phyloP scores from a whole-genome alignment of 2,888 invertebrate genomes.

The Eristalinus aeneus region DNA sequence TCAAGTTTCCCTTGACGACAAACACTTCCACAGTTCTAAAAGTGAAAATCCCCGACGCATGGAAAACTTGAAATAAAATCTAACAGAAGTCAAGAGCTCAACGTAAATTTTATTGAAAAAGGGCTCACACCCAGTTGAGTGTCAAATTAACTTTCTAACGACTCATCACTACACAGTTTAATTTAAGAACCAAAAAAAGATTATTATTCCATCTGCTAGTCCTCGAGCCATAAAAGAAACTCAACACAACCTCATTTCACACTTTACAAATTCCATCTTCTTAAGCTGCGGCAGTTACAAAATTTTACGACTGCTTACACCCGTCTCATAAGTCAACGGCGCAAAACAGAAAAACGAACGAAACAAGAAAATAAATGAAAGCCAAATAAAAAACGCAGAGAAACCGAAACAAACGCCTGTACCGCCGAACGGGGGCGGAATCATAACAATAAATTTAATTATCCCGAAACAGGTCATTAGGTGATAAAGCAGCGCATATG shows the following conservation, averaged over 20 bases:
- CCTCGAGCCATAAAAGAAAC: neutral
- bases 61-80: too few species aligned
- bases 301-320: neutral
- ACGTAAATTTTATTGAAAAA: neutral
- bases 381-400: neutral
- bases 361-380: too few species aligned
- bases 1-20: too few species aligned
- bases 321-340: neutral
- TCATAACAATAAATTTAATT: conserved; percentile 53
- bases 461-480: conserved; percentile 59
- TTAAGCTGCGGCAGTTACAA: neutral
- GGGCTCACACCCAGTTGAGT: neutral
- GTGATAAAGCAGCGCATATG: conserved; percentile 46
- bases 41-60: too few species aligned
- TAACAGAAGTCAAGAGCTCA: too few species aligned
- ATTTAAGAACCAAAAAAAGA: neutral
- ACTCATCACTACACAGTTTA: neutral
- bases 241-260: neutral
- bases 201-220: neutral
- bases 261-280: neutral
- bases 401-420: neutral
- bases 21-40: too few species aligned
- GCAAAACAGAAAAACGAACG: neutral
- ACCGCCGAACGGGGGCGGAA: neutral
- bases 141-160: neutral